These are phyloP conservation scores for Mythimna albipuncta DNA, from an alignment of 2,888 invertebrate species.

Conservation along the genomic window DNA sequence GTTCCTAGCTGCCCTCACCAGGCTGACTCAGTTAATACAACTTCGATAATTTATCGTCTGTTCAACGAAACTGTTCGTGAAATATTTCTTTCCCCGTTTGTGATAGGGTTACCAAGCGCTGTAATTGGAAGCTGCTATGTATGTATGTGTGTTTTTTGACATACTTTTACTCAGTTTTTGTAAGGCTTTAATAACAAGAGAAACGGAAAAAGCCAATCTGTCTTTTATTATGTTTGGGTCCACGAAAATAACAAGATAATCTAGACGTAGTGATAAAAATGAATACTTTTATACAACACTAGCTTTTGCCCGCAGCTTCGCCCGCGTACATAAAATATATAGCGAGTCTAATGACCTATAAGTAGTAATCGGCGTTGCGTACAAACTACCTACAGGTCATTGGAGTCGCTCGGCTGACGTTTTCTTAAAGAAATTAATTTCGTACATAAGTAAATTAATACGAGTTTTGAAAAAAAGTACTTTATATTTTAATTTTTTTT, in stretches of 20 bases:
- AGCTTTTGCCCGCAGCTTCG: too few relatives aligned
- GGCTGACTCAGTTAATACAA: conserved; percentile 62
- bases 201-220: background rate
- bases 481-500: too few relatives aligned
- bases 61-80: conserved; percentile 58
- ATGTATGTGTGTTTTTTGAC: conserved; percentile 15
- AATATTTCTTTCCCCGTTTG: conserved; percentile 50
- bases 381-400: too few relatives aligned
- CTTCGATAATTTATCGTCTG: conserved; percentile 69
- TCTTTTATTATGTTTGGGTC: background rate
- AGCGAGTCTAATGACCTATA: too few relatives aligned
- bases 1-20: conserved; percentile 52
- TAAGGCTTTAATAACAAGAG: background rate
- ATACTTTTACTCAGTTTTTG: conserved; percentile 4
- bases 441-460: too few relatives aligned
- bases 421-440: too few relatives aligned
- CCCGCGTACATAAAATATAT: too few relatives aligned
- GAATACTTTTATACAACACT: too few relatives aligned
- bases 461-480: too few relatives aligned
- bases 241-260: background rate
- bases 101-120: conserved; percentile 41
- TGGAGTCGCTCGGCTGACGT: too few relatives aligned
- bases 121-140: conserved; percentile 31
- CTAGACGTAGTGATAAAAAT: background rate
- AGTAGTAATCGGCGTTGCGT: too few relatives aligned